Conservation (phyloP, 2,113 vertebrate species). For the Pangasianodon hypophthalmus region DNA sequence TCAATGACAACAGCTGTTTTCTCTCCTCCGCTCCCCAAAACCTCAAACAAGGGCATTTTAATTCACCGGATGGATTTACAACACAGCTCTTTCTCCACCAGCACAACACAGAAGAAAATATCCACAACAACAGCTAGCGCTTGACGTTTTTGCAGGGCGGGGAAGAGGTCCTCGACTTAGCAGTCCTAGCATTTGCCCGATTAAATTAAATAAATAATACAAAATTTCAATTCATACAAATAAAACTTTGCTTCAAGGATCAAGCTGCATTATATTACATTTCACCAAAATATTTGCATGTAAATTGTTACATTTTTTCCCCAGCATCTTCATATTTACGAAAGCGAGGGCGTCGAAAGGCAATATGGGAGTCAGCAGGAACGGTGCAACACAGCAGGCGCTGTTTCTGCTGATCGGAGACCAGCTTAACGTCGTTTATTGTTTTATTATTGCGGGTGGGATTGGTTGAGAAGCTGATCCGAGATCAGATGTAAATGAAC, state of each 20-base stretch:
- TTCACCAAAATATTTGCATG: not conserved
- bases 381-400: not conserved
- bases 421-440: not conserved
- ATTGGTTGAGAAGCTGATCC: not conserved
- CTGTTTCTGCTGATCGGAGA: conserved; percentile 7
- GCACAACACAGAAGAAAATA: not conserved
- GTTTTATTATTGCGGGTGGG: not conserved
- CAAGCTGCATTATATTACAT: not conserved
- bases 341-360: not conserved
- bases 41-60: conserved; percentile 92
- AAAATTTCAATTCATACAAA: not conserved
- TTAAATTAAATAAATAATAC: not conserved
- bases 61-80: not conserved
- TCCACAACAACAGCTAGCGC: not conserved
- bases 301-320: not conserved
- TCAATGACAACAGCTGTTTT: conserved; percentile 94
- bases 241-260: not conserved
- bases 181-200: not conserved
- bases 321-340: not conserved
- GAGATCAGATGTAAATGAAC: not conserved
- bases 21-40: conserved; percentile 89
- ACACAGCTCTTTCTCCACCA: not conserved
- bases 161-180: not conserved
- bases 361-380: conserved; percentile 3
- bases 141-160: not conserved